Evolutionary conservation across 2,888 invertebrate genomes (phyloP).

Genomic region (Mimas tiliae): DNA sequence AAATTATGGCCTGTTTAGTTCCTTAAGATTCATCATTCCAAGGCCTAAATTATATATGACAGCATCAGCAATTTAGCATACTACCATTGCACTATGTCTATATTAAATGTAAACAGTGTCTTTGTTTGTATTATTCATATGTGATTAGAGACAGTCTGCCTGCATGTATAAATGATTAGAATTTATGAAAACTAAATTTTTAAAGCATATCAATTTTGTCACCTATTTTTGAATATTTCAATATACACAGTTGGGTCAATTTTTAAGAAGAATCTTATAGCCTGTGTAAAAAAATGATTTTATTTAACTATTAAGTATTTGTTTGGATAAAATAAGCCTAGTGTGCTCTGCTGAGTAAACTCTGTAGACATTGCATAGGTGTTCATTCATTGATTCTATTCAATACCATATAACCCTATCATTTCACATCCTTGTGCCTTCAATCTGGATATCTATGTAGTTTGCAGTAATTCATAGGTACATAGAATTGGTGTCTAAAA

Average conservation of each 20-base stretch:
- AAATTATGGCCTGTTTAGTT: constrained; percentile 4
- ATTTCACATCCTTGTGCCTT: constrained; percentile 3
- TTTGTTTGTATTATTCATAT: neutral
- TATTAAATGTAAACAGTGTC: neutral
- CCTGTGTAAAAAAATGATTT: no score
- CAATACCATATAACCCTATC: no score
- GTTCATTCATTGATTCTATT: no score
- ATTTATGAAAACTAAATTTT: neutral
- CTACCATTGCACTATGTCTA: neutral
- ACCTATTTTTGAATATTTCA: neutral
- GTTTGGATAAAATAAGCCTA: neutral
- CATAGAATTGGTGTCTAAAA: constrained; percentile 1
- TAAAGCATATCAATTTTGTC: constrained; percentile 11
- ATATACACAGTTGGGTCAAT: neutral
- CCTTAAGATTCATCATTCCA: constrained; percentile 24
- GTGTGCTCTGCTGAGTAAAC: neutral
- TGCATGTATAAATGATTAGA: constrained; percentile 6
- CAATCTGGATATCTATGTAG: neutral
- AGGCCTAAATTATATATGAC: constrained; percentile 17
- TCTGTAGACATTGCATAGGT: neutral
- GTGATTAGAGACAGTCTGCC: neutral
- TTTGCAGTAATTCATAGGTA: constrained; percentile 1
- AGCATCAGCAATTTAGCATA: neutral
- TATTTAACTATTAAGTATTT: neutral
- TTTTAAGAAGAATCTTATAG: neutral